Conservation (phyloP, 2,113 vertebrate species). For the Hydrolagus affinis region DNA sequence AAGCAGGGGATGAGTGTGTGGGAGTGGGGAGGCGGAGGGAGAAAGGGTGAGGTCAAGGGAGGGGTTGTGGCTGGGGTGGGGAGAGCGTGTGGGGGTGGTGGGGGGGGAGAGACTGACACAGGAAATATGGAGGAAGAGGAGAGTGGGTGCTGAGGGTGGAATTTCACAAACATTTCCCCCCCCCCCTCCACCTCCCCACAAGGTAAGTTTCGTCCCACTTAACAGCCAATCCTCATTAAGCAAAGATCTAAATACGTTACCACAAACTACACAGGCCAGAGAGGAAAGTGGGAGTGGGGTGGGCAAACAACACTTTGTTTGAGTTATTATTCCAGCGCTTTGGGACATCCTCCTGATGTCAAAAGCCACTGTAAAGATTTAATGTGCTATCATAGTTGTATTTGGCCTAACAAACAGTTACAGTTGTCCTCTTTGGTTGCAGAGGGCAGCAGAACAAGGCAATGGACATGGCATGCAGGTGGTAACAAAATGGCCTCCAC, state of each 20-base stretch:
- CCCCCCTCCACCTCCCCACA: too few species aligned
- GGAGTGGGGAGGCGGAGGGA: too few species aligned
- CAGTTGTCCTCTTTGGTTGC: too few species aligned
- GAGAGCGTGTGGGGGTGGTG: too few species aligned
- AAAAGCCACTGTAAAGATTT: background rate
- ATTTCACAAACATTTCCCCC: background rate
- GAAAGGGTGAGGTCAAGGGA: too few species aligned
- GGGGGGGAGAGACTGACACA: too few species aligned
- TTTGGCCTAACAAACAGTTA: too few species aligned
- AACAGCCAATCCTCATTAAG: background rate
- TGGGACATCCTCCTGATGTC: background rate
- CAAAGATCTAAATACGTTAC: background rate
- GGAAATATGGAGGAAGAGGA: too few species aligned
- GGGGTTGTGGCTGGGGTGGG: too few species aligned
- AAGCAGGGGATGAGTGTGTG: too few species aligned
- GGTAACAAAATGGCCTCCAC: background rate
- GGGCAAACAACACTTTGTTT: too few species aligned
- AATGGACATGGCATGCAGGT: background rate
- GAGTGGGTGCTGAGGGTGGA: background rate
- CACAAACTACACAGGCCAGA: background rate
- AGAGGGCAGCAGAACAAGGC: background rate
- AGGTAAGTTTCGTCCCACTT: background rate
- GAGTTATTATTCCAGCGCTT: background rate
- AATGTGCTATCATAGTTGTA: background rate
- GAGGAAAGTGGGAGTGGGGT: too few species aligned